phyloP scores from a whole-genome alignment of 1,140 invertebrate genomes.

The Trichoplusia ni region DNA sequence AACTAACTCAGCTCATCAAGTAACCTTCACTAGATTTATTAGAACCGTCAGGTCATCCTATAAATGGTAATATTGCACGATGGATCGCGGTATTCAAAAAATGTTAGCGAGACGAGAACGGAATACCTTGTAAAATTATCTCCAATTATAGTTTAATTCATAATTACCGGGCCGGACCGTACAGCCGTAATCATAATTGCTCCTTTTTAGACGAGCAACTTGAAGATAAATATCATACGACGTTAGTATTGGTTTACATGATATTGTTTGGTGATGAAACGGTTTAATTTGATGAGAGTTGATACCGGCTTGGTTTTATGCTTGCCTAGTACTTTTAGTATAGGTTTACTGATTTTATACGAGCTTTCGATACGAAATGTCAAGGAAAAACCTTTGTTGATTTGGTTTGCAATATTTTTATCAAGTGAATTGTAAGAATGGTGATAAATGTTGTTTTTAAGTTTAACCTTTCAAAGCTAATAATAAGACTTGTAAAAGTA shows the following conservation, averaged over 20 bases:
- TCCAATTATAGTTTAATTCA: conserved; percentile 55
- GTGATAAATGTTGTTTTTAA: too few relatives aligned
- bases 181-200: conserved; percentile 56
- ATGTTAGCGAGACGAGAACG: conserved; percentile 31
- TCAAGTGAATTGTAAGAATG: too few relatives aligned
- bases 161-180: conserved; percentile 51
- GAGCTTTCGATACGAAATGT: too few relatives aligned
- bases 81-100: conserved; percentile 4
- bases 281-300: conserved; percentile 1
- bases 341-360: too few relatives aligned
- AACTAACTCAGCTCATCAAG: too few relatives aligned
- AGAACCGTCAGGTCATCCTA: background rate
- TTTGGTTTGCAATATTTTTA: too few relatives aligned
- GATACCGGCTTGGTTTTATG: background rate
- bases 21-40: background rate
- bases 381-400: too few relatives aligned
- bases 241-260: conserved; percentile 23
- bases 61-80: conserved; percentile 2
- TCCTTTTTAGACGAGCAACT: conserved; percentile 39
- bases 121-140: conserved; percentile 44
- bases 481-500: too few relatives aligned
- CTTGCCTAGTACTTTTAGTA: too few relatives aligned
- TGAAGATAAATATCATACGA: conserved; percentile 51
- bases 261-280: background rate
- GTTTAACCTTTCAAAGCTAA: too few relatives aligned